Percentiles rank a stretch among this genome's conserved stretches.
Conservation (phyloP, 2,888 invertebrate genomes). For the Bombylius major region DNA sequence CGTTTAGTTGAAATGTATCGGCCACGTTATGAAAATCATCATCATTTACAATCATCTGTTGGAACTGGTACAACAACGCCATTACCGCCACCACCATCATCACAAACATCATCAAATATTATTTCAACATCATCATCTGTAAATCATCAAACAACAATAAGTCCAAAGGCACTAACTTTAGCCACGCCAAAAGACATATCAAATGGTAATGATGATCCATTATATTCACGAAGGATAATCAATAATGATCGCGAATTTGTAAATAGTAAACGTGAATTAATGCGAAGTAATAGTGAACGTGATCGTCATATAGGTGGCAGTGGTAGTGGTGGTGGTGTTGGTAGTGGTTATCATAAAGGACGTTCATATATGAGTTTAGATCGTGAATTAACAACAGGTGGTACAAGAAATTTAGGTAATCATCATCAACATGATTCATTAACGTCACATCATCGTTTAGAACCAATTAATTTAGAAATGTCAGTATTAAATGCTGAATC, state of each 20-base stretch:
- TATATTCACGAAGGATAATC: background rate
- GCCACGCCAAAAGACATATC: conserved; percentile 16
- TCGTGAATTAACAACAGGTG: conserved; percentile 12
- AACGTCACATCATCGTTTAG: conserved; percentile 9
- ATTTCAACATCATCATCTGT: background rate
- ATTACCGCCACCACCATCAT: background rate
- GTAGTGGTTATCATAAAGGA: conserved; percentile 11
- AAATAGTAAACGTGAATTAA: conserved; percentile 16
- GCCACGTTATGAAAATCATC: conserved; percentile 18
- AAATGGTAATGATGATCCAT: conserved; percentile 9
- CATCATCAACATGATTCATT: background rate
- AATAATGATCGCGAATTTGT: conserved; percentile 7
- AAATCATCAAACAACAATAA: conserved; percentile 9
- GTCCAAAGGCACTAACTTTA: conserved; percentile 9
- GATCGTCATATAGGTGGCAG: conserved; percentile 18
- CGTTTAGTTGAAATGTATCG: conserved; percentile 62
- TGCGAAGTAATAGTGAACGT: conserved; percentile 21
- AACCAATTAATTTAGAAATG: conserved; percentile 20
- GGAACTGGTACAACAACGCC: background rate
- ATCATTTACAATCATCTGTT: background rate
- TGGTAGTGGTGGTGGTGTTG: conserved; percentile 8
- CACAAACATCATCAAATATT: background rate
- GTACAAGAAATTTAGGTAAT: background rate
- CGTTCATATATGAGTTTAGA: conserved; percentile 17
- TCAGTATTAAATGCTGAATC: conserved; percentile 30